Base-by-base conservation (phyloP, 2,113 vertebrate species). In the Rhinoptilus africanus region DNA sequence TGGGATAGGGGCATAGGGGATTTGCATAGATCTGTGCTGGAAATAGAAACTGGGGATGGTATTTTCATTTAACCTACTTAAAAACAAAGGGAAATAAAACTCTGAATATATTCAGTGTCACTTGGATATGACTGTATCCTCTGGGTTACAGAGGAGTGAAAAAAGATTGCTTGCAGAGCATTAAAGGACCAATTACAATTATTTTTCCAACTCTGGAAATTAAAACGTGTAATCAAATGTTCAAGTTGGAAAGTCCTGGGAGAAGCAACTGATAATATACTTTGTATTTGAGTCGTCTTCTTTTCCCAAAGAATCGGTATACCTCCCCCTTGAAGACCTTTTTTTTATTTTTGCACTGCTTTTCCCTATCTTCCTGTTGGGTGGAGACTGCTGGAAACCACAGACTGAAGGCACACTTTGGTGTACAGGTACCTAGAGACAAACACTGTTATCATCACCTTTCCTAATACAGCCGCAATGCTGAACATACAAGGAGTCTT, bases 41-140 rank as follows among this genome's bases (percentile, higher is more conserved):
- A 82, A 93, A 92, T 41, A 63, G 62, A 67, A 88, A 76, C 0
- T 74, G 26, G n/a, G 90, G 26, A 89, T n/a, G 41, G 32, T 78
- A 89, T 86, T 96, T 93, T 93, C 86, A 92, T 93, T 91, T 93
- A 94, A 96, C 86, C 93, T 91, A 96, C 84, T 97, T 97, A 66
- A 90, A 96, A 96, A 81, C 88, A 93, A 95, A 95, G 43, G 50
- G 89, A 84, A 96, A 93, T 48, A 53, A 97, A 92, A 89, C 45
- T 72, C 78, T n/a, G 81, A 91, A 64, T 79, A n/a, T 59, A 68
- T 80, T 93, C 64, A 30, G 26, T 21, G 39, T 51, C 83, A 51
- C 72, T 63, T 78, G 73, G 41, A 89, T 80, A 57, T 12, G 30
- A 86, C 68, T 88, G 27, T 39, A 51, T 71, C 45, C 50, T 88